phyloP scores from a whole-genome alignment of 2,113 vertebrate species.

The Pipa parva region DNA sequence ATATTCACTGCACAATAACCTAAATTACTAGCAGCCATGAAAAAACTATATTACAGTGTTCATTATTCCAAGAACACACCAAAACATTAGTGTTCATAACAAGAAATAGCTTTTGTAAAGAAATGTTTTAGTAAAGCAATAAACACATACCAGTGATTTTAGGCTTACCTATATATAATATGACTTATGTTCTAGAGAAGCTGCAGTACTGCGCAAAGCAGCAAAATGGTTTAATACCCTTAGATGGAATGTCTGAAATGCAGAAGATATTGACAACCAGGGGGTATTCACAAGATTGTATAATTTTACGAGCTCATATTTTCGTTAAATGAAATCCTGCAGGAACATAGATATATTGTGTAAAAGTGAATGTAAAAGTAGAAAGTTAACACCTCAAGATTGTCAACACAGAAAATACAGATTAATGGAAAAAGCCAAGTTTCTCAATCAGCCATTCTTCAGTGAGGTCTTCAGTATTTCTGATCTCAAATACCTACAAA shows the following conservation, averaged over 20 bases:
- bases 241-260: neutral
- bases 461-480: constrained; percentile 93
- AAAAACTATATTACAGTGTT: neutral
- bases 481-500: constrained; percentile 92
- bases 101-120: neutral
- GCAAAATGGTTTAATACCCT: neutral
- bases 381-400: constrained; percentile 8
- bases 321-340: constrained; percentile 2
- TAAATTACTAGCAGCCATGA: no score
- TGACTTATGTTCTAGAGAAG: neutral
- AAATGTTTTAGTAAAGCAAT: neutral
- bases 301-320: neutral
- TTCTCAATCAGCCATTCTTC: constrained; percentile 96
- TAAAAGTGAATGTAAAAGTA: constrained; percentile 10
- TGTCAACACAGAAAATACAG: constrained; percentile 45
- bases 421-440: constrained; percentile 89
- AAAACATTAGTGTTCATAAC: neutral
- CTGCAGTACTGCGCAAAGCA: neutral
- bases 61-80: neutral
- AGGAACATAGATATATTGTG: neutral
- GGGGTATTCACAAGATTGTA: neutral
- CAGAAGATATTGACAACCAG: neutral
- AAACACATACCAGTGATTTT: neutral
- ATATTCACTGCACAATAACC: no score
- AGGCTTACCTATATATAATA: neutral